A percentile compares a stretch with the other conserved stretches of the same genome.
phyloP scores from a whole-genome alignment of 92 coral and sea anemone species.

The Zoanthus sociatus region DNA sequence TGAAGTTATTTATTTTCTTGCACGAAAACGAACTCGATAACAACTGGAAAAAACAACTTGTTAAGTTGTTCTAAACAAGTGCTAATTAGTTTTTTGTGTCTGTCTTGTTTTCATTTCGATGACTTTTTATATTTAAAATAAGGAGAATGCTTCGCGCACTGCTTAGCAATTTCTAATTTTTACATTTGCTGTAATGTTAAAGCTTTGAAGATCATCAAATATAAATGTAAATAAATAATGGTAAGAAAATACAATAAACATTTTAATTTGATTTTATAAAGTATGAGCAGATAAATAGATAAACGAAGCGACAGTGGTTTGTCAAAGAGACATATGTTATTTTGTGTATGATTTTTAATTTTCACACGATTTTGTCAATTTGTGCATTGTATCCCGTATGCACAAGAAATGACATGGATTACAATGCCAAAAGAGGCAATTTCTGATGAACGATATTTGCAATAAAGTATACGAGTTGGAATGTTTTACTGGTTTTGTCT shows the following conservation, averaged over 20 bases:
- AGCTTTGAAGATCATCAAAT: background rate
- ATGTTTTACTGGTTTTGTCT: background rate
- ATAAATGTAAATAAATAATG: background rate
- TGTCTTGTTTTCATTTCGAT: constrained; percentile 25
- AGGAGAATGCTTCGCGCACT: background rate
- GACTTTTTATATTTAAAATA: constrained; percentile 1
- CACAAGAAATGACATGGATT: background rate
- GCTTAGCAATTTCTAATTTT: background rate
- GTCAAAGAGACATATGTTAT: no score
- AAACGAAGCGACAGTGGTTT: no score
- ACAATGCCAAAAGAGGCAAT: background rate
- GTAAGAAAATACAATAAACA: no score
- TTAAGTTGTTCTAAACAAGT: background rate
- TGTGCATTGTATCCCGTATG: background rate
- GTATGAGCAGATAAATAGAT: no score
- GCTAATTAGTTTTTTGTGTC: constrained; percentile 19
- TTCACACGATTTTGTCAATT: no score
- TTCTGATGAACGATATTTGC: background rate
- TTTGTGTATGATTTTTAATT: no score
- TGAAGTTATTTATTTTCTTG: background rate
- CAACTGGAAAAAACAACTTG: background rate
- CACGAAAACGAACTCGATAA: background rate
- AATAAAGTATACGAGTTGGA: background rate
- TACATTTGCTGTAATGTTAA: no score
- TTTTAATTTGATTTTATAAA: no score